phyloP scores from a whole-genome alignment of 2,113 vertebrate species.

The Protobothrops mucrosquamatus region DNA sequence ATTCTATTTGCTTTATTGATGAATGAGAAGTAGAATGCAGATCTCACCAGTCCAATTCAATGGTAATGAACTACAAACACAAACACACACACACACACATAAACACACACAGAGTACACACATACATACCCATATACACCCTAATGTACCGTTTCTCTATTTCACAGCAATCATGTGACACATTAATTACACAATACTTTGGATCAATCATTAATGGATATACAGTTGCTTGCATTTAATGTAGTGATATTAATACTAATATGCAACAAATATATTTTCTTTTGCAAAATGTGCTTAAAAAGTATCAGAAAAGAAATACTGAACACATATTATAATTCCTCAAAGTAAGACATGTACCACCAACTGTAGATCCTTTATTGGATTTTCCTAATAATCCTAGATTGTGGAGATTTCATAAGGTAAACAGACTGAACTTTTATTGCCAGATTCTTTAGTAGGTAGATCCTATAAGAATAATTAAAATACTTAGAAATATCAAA shows the following conservation, averaged over 20 bases:
- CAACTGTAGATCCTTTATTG: constrained; percentile 29
- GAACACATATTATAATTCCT: constrained; percentile 27
- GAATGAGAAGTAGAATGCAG: background rate
- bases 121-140: no score
- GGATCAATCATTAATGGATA: background rate
- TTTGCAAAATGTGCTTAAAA: constrained; percentile 24
- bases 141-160: background rate
- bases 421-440: constrained; percentile 14
- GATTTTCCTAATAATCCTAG: constrained; percentile 6
- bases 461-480: constrained; percentile 40
- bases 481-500: constrained; percentile 42
- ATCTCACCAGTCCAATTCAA: background rate
- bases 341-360: constrained; percentile 1
- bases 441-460: constrained; percentile 24
- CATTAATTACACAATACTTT: background rate
- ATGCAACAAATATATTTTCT: background rate
- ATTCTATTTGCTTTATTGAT: background rate
- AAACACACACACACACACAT: no score
- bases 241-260: constrained; percentile 30
- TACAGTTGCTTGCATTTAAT: background rate
- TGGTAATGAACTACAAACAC: no score
- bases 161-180: background rate
- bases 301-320: constrained; percentile 1
- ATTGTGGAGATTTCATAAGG: constrained; percentile 15
- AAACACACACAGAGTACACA: no score